Percentiles rank a stretch among this genome's conserved stretches.
phyloP scores from a whole-genome alignment of 2,113 vertebrate species.

The Leptosomus discolor region DNA sequence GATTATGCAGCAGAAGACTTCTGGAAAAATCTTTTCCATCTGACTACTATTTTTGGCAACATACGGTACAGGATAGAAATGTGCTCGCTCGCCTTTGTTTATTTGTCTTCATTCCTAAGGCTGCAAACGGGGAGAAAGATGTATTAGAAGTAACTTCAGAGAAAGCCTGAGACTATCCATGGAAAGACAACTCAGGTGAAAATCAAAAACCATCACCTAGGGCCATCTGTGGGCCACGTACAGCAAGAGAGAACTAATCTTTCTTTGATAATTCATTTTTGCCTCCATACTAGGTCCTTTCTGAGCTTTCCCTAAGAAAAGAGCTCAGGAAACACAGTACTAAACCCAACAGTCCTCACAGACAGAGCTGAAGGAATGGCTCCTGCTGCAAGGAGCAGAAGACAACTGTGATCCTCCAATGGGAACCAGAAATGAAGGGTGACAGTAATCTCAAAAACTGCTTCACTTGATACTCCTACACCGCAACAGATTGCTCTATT shows the following conservation, averaged over 20 bases:
- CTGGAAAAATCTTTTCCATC: constrained; percentile 71
- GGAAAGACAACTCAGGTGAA: neutral
- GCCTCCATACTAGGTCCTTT: neutral
- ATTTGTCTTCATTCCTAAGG: constrained; percentile 29
- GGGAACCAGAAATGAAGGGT: neutral
- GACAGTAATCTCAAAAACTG: neutral
- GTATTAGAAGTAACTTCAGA: neutral
- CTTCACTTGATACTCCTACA: neutral
- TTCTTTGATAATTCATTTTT: neutral
- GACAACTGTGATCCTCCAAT: neutral
- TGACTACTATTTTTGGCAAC: constrained; percentile 67
- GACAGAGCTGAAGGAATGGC: neutral
- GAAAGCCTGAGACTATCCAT: neutral
- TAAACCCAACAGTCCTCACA: neutral
- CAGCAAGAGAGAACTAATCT: neutral
- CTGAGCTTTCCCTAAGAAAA: neutral
- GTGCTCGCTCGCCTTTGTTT: neutral
- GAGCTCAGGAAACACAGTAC: neutral
- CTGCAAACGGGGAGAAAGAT: neutral
- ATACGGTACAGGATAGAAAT: constrained; percentile 34
- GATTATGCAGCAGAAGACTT: constrained; percentile 66
- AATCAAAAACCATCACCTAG: neutral
- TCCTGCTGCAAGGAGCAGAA: neutral
- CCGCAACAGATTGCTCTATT: fast-evolving
- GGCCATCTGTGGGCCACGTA: neutral